phyloP scores from a whole-genome alignment of 2,797 vertebrate species.

The Australoheros facetus region DNA sequence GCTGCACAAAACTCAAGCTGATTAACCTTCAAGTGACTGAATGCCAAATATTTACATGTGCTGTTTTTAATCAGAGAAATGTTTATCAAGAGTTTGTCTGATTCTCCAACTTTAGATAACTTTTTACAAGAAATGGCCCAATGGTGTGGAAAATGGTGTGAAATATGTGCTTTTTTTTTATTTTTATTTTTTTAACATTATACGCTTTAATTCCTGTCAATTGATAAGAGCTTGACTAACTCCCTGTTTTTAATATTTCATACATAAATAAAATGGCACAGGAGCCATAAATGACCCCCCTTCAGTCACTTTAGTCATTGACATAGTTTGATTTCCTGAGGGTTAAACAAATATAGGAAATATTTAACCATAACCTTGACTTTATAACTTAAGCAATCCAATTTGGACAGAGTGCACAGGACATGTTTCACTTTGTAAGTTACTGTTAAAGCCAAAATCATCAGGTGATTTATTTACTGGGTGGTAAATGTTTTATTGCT shows the following conservation, averaged over 20 bases:
- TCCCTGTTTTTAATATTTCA: not conserved
- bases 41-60: too few species aligned
- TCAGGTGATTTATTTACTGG: not conserved
- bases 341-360: too few species aligned
- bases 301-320: too few species aligned
- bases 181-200: too few species aligned
- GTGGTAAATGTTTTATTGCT: not conserved
- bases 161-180: not conserved
- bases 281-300: not conserved
- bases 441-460: not conserved
- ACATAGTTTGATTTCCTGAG: too few species aligned
- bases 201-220: not conserved
- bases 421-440: not conserved
- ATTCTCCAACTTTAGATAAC: too few species aligned
- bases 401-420: not conserved
- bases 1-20: not conserved
- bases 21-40: too few species aligned
- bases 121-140: too few species aligned
- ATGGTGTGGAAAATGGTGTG: accelerated
- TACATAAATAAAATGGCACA: accelerated
- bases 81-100: too few species aligned
- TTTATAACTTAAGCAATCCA: too few species aligned
- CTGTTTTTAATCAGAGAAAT: too few species aligned
- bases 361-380: too few species aligned
- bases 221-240: not conserved